phyloP scores from a whole-genome alignment of 2,113 vertebrate genomes.

The Gallinago media region DNA sequence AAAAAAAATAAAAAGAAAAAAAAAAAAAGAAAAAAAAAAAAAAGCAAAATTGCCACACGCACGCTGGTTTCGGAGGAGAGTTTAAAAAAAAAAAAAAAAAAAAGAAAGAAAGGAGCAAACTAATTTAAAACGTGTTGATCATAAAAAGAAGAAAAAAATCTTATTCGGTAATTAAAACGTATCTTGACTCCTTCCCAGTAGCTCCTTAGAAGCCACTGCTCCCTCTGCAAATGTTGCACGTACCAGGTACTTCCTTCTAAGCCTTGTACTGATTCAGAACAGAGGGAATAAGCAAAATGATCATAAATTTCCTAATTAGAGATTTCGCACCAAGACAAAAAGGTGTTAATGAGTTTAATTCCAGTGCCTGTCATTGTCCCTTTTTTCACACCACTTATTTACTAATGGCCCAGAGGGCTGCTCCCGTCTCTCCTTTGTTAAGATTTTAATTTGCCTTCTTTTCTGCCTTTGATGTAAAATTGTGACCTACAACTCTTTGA shows the following conservation, averaged over 20 bases:
- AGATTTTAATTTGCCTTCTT: conserved; percentile 79
- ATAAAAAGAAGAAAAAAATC: background rate
- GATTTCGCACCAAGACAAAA: conserved; percentile 78
- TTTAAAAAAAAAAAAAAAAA: background rate
- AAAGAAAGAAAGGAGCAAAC: background rate
- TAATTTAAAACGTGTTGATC: background rate
- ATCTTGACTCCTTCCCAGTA: background rate
- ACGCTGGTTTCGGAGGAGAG: background rate
- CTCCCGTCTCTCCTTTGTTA: conserved; percentile 78
- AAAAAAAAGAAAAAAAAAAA: background rate
- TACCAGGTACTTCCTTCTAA: conserved; percentile 61
- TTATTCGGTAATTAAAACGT: conserved; percentile 43
- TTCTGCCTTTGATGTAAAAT: conserved; percentile 84
- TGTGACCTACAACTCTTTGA: conserved; percentile 83
- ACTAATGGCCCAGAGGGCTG: conserved; percentile 80
- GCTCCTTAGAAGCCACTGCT: background rate
- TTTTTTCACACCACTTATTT: conserved; percentile 80
- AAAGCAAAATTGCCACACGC: background rate
- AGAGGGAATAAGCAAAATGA: conserved; percentile 71
- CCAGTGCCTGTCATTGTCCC: conserved; percentile 73
- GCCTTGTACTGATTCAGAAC: conserved; percentile 42
- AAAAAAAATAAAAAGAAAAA: no score
- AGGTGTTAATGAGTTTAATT: conserved; percentile 79
- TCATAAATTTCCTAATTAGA: conserved; percentile 82
- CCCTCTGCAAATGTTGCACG: conserved; percentile 46